These are phyloP conservation scores for Intellagama lesueurii DNA, from an alignment of 2,797 vertebrate species.

Conservation along the genomic window DNA sequence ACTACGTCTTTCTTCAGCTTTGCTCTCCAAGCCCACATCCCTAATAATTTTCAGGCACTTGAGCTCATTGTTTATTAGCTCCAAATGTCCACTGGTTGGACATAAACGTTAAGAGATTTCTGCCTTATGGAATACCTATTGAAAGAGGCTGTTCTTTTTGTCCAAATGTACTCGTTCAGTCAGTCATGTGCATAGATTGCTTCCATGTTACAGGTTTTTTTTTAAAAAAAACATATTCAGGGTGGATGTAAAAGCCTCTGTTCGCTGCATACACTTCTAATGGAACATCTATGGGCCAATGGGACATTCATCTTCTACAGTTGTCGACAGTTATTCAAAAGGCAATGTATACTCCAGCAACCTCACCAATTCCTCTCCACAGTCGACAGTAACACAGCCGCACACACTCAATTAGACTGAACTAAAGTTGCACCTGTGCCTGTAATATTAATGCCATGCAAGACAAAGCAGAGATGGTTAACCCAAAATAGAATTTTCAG, in stretches of 20 bases:
- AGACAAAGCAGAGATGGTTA: too few relatives aligned
- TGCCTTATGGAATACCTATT: background rate
- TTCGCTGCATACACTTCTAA: background rate
- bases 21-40: too few relatives aligned
- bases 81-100: background rate
- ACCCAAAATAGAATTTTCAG: too few relatives aligned
- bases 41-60: too few relatives aligned
- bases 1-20: too few relatives aligned
- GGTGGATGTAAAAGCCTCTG: background rate
- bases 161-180: background rate
- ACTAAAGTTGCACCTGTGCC: background rate
- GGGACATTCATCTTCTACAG: too few relatives aligned
- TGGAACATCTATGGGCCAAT: too few relatives aligned
- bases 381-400: background rate
- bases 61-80: background rate
- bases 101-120: background rate
- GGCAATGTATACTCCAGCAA: background rate
- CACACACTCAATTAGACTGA: background rate
- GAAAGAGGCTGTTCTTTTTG: background rate
- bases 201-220: background rate
- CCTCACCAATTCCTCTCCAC: background rate
- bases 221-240: background rate
- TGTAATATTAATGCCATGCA: background rate
- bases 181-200: background rate
- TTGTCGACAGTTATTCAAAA: background rate